A percentile compares a stretch with the other conserved stretches of the same genome.
Conservation (phyloP, 2,888 invertebrate genomes). For the Ichneumoninae sp. region DNA sequence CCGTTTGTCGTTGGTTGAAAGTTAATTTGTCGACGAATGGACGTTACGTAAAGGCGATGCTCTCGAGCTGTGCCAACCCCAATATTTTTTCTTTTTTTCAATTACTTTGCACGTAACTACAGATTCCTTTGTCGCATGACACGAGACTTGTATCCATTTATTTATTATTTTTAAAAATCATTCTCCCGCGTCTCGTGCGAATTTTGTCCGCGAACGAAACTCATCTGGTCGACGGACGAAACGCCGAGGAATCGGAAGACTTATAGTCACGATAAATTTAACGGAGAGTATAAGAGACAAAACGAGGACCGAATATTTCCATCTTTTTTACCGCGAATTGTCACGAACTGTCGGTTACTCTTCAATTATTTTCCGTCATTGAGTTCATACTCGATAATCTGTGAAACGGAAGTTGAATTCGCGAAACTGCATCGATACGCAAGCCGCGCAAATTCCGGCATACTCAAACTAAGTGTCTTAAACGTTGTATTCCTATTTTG, state of each 20-base stretch:
- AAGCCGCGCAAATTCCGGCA: conserved; percentile 65
- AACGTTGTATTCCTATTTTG: conserved; percentile 77
- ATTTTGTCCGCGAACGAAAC: conserved; percentile 7
- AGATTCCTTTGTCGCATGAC: conserved; percentile 49
- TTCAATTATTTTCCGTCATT: conserved; percentile 2
- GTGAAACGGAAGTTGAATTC: conserved; percentile 3
- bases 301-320: neutral
- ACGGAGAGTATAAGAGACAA: conserved; percentile 7
- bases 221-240: conserved; percentile 22
- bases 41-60: conserved; percentile 16
- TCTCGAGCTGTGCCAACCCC: neutral
- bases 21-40: conserved; percentile 5
- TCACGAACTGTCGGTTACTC: neutral
- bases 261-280: conserved; percentile 14
- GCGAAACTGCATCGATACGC: conserved; percentile 46
- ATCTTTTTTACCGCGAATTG: neutral
- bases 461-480: conserved; percentile 79
- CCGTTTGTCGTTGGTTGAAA: conserved; percentile 67
- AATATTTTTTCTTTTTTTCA: neutral
- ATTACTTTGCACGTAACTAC: conserved; percentile 51
- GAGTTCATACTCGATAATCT: neutral
- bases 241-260: conserved; percentile 5
- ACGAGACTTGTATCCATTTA: conserved; percentile 29
- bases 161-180: conserved; percentile 18
- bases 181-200: neutral